Percentiles rank a stretch among this genome's conserved stretches.
Evolutionary conservation across 2,113 vertebrate genomes (phyloP).

Genomic region (Ciconia boyciana): DNA sequence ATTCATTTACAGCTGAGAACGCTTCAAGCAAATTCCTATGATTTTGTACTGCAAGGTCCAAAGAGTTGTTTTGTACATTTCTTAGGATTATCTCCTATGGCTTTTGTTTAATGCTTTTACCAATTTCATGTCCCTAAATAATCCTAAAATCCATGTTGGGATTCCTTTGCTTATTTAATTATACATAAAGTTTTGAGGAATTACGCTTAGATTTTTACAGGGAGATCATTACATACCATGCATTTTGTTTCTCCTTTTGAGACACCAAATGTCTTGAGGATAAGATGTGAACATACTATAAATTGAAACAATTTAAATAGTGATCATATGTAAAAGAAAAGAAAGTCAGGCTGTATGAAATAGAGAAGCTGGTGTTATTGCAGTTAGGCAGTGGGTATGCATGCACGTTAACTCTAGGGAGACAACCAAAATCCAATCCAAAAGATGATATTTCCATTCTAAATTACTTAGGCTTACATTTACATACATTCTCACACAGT

Average conservation of each 20-base stretch:
- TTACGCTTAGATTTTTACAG: not conserved
- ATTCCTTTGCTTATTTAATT: conserved; percentile 6
- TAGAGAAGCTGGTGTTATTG: not conserved
- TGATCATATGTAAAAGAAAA: not conserved
- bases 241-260: not conserved
- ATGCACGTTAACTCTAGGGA: not conserved
- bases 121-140: not conserved
- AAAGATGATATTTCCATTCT: not conserved
- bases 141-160: not conserved
- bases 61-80: not conserved
- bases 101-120: conserved; percentile 4
- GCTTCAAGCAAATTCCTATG: not conserved
- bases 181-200: not conserved
- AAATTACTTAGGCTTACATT: not conserved
- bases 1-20: not conserved
- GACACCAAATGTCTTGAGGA: not conserved
- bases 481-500: not conserved
- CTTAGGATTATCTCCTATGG: not conserved
- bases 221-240: not conserved
- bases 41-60: not conserved
- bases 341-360: not conserved
- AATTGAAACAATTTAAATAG: not conserved
- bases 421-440: not conserved
- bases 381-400: not conserved
- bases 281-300: not conserved